A percentile compares a stretch with the other conserved stretches of the same genome.
Conservation (phyloP, 2,888 invertebrate genomes). For the Tiliacea citrago region DNA sequence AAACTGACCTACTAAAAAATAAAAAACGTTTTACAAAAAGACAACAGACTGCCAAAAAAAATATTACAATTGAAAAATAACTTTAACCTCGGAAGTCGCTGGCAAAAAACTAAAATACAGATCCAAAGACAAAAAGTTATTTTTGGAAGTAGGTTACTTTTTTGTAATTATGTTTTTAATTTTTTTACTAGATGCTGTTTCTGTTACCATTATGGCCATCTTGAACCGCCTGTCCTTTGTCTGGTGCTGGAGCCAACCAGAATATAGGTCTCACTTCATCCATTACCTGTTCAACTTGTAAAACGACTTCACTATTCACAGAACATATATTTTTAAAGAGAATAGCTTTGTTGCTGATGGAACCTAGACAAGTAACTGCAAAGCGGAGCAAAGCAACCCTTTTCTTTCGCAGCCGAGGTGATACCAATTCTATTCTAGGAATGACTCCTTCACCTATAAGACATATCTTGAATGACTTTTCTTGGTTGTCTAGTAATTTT, state of each 20-base stretch:
- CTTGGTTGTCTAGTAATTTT: slow-evolving; percentile 82
- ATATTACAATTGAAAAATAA: no score
- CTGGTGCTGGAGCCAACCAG: slow-evolving; percentile 74
- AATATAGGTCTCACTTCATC: slow-evolving; percentile 80
- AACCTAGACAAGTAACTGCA: slow-evolving; percentile 86
- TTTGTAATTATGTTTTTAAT: not conserved
- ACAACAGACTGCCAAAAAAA: no score
- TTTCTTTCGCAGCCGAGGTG: slow-evolving; percentile 75
- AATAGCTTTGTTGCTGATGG: slow-evolving; percentile 77
- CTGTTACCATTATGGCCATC: slow-evolving; percentile 74
- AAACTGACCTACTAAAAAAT: no score
- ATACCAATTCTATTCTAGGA: slow-evolving; percentile 81
- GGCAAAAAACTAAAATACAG: no score
- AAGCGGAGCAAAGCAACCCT: slow-evolving; percentile 76
- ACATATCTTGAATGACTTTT: slow-evolving; percentile 84
- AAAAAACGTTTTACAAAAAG: no score
- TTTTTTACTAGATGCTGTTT: not conserved
- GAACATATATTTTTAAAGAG: slow-evolving; percentile 82
- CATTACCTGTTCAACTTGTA: slow-evolving; percentile 72
- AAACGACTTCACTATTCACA: slow-evolving; percentile 76
- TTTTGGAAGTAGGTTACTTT: no score
- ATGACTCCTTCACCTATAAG: slow-evolving; percentile 87
- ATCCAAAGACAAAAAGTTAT: no score
- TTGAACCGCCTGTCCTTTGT: slow-evolving; percentile 71
- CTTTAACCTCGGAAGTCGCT: no score